Base-by-base conservation (phyloP, 1,140 invertebrate genomes). In the Plutomurus gul region DNA sequence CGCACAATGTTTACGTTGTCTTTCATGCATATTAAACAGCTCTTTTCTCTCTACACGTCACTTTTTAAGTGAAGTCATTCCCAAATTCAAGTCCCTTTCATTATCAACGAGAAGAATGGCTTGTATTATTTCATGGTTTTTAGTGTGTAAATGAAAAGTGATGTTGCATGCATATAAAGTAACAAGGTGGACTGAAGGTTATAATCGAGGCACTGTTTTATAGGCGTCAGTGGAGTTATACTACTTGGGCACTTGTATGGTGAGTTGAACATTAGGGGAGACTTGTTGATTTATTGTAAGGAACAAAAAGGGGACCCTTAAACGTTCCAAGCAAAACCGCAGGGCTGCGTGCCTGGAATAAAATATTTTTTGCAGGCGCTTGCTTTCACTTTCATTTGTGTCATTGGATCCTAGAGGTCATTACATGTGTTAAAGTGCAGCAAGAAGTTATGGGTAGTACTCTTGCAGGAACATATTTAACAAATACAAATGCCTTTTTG, bases 281-380 rank as follows among this genome's bases (percentile, higher is more conserved):
- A 73, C 71, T 49, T 49, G 43, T 49, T 75, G 47, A 22, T 75
- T 13, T 74, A 6, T 10, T 27, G 25, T 27, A 40, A 75, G 13
- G 43, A 40, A 30, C n/a, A 40, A 75, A 36, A 2, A 40, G 20
- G 18, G 37, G 56, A n/a, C 56, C 56, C 56, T 65, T 65, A 65
- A 33, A 65, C 56, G 47, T 76, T 76, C 75, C 3, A 6, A 11
- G 39, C 37, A 27, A 39, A 46, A 76, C 75, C 75, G 49, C 75
- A 76, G 75, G 36, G 47, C 27, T 60, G 49, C 75, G 75, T 76
- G 75, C 47, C 43, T 39, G 75, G 51, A 76, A 76, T 76, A 76
- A 47, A 75, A 49, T 49, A 30, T n/a, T 46, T 40, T 73, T 40
- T 25, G 1, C 18, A 30, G 71, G 71, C 6, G 13, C 37, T 43